phyloP scores from a whole-genome alignment of 2,113 vertebrate genomes.

The Malurus melanocephalus region DNA sequence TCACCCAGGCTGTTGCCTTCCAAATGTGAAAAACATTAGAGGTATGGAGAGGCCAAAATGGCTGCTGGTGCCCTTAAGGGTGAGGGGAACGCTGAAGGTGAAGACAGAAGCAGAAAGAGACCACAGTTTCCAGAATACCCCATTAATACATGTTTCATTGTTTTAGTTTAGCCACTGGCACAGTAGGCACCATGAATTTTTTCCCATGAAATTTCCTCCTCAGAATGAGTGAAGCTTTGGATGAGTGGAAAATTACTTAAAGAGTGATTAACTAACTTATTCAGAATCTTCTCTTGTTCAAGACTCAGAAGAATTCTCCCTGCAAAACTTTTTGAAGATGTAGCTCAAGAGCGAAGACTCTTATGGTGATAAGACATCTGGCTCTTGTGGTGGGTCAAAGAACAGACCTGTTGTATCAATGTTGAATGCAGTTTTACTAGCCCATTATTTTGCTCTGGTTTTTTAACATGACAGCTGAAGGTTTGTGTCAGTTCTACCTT shows the following conservation, averaged over 20 bases:
- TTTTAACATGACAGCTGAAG: slow-evolving; percentile 10
- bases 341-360: not conserved
- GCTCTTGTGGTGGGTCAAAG: not conserved
- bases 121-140: not conserved
- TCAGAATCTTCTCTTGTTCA: not conserved
- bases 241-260: slow-evolving; percentile 2
- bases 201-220: not conserved
- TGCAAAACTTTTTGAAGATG: slow-evolving; percentile 6
- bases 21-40: not conserved
- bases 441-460: not conserved
- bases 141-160: not conserved
- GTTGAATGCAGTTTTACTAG: not conserved
- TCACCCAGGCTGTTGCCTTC: not conserved
- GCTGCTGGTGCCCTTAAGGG: not conserved
- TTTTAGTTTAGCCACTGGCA: not conserved
- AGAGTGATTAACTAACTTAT: not conserved
- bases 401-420: not conserved
- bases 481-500: not conserved
- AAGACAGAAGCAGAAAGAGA: not conserved
- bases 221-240: not conserved
- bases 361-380: slow-evolving; percentile 5
- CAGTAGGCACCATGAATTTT: not conserved
- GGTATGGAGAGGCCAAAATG: not conserved
- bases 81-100: not conserved
- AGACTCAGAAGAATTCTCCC: not conserved